Conservation (phyloP, 2,113 vertebrate genomes). For the Gallinago undulata region DNA sequence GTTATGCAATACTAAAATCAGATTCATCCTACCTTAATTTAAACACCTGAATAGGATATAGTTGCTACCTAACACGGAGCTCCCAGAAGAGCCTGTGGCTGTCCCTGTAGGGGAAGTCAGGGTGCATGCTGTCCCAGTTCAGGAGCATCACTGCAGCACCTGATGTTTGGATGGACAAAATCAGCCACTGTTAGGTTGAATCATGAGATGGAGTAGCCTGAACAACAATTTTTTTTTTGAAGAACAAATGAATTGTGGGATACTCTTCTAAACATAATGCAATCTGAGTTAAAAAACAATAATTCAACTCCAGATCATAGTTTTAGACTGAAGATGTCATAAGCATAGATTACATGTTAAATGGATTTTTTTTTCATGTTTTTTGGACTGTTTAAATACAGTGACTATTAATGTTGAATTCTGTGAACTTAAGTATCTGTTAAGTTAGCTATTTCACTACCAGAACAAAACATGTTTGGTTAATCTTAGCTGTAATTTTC, state of each 20-base stretch:
- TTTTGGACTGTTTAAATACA: not conserved
- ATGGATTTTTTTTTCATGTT: not conserved
- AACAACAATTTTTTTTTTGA: not conserved
- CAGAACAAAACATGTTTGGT: not conserved
- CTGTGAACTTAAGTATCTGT: not conserved
- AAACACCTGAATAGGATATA: not conserved
- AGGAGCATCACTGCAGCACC: not conserved
- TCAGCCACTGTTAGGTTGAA: not conserved
- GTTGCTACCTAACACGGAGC: fast-evolving
- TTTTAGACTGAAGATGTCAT: not conserved
- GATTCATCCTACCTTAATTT: not conserved
- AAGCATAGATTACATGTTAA: not conserved
- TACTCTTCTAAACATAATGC: not conserved
- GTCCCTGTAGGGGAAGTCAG: not conserved
- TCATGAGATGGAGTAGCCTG: not conserved
- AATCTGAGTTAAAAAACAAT: not conserved
- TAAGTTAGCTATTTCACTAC: not conserved
- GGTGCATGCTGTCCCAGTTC: not conserved
- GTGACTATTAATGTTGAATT: not conserved
- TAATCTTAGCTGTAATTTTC: not conserved
- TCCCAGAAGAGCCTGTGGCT: not conserved
- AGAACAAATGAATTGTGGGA: not conserved
- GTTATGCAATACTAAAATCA: not conserved
- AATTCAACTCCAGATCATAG: not conserved
- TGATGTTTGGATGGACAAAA: not conserved